Conservation (phyloP, 2,113 vertebrate genomes). For the Andinoacara biseriatus region DNA sequence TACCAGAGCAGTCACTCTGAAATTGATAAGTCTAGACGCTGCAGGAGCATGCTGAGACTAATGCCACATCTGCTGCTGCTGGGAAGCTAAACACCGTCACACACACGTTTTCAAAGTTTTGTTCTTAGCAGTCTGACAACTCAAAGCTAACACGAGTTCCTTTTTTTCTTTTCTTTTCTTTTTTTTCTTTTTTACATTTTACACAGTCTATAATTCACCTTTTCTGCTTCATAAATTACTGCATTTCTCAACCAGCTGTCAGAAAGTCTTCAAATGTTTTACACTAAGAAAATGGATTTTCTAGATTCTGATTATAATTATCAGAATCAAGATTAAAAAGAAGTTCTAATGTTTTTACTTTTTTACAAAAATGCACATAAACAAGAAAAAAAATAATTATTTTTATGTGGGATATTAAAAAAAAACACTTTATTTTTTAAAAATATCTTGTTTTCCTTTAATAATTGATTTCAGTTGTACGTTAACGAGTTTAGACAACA, state of each 20-base stretch:
- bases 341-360: neutral
- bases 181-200: neutral
- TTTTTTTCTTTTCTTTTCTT: neutral
- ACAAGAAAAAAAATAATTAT: neutral
- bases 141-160: neutral
- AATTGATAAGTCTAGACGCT: constrained; percentile 30
- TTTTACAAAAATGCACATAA: neutral
- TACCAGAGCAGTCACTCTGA: constrained; percentile 36
- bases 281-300: neutral
- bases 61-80: constrained; percentile 20
- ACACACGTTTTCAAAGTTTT: neutral
- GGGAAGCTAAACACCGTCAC: neutral
- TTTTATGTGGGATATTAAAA: neutral
- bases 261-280: neutral
- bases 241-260: neutral
- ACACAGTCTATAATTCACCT: neutral
- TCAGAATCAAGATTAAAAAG: neutral
- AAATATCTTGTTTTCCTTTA: neutral
- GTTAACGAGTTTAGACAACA: neutral
- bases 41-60: neutral
- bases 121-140: neutral
- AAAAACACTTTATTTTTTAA: neutral
- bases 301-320: neutral
- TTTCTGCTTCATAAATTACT: neutral
- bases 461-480: neutral